These are phyloP conservation scores for Incurvaria masculella DNA, from an alignment of 2,888 invertebrate species.

Conservation along the genomic window DNA sequence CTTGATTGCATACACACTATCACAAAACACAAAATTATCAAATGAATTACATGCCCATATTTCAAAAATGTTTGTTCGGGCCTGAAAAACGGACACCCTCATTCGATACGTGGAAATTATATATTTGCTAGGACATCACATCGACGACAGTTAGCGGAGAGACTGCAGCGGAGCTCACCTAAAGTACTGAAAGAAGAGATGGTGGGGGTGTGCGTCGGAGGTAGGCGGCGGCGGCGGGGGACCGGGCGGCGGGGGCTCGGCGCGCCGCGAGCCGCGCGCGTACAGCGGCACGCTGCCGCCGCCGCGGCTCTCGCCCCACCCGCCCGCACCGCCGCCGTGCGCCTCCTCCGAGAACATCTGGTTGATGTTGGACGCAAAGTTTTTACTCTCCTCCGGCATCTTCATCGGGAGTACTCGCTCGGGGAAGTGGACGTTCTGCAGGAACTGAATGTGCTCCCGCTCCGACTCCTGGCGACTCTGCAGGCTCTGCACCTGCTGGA, in stretches of 20 bases:
- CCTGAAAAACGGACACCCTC: too few relatives aligned
- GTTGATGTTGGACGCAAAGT: conserved; percentile 27
- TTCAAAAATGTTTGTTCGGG: too few relatives aligned
- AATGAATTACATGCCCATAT: not conserved
- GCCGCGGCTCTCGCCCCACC: conserved; percentile 15
- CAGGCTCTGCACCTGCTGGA: conserved; percentile 17
- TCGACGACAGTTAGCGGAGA: not conserved
- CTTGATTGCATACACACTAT: not conserved
- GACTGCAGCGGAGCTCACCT: not conserved
- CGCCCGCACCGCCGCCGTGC: conserved; percentile 29
- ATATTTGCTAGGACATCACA: not conserved
- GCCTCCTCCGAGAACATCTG: conserved; percentile 31
- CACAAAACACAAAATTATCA: too few relatives aligned
- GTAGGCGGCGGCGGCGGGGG: not conserved
- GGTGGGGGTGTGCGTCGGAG: not conserved
- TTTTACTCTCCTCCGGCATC: conserved; percentile 13
- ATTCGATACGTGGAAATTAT: not conserved
- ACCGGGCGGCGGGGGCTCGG: not conserved
- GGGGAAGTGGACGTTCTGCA: conserved; percentile 57
- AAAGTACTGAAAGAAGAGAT: not conserved
- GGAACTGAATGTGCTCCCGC: conserved; percentile 52
- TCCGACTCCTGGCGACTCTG: conserved; percentile 18
- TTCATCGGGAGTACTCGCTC: conserved; percentile 24
- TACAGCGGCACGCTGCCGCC: conserved; percentile 9
- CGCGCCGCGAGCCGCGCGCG: conserved; percentile 9